Conservation (phyloP, 1,140 invertebrate species). For the Bombus haemorrhoidalis region DNA sequence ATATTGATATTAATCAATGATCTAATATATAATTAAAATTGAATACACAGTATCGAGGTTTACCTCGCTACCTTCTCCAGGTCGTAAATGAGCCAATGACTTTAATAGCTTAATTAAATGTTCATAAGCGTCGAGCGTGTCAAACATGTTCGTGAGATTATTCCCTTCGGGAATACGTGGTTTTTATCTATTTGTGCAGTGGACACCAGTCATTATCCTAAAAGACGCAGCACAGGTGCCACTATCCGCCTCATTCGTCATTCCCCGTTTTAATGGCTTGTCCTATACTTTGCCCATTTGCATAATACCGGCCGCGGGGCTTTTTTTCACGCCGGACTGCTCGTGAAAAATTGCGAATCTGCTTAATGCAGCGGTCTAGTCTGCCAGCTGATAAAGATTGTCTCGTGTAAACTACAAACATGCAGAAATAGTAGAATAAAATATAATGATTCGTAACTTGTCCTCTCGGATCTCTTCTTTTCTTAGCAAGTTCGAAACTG, state of each 20-base stretch:
- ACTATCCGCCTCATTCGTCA: conserved; percentile 31
- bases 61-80: background rate
- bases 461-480: background rate
- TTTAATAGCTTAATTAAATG: conserved; percentile 17
- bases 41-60: background rate
- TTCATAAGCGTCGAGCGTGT: background rate
- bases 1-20: background rate
- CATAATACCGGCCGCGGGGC: conserved; percentile 33
- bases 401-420: background rate
- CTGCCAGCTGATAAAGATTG: background rate
- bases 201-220: background rate
- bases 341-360: conserved; percentile 31
- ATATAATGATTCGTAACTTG: background rate
- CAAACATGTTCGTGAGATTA: background rate
- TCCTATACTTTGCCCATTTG: conserved; percentile 23
- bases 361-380: conserved; percentile 19
- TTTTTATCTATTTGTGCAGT: background rate
- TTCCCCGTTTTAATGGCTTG: conserved; percentile 23
- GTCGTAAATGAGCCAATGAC: background rate
- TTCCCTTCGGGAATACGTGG: no score
- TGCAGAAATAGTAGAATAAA: background rate
- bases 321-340: background rate
- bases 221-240: conserved; percentile 17
- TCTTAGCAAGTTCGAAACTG: no score
- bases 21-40: background rate